These are phyloP conservation scores for Drosophila anceps DNA, from an alignment of 2,888 invertebrate species.

Conservation along the genomic window DNA sequence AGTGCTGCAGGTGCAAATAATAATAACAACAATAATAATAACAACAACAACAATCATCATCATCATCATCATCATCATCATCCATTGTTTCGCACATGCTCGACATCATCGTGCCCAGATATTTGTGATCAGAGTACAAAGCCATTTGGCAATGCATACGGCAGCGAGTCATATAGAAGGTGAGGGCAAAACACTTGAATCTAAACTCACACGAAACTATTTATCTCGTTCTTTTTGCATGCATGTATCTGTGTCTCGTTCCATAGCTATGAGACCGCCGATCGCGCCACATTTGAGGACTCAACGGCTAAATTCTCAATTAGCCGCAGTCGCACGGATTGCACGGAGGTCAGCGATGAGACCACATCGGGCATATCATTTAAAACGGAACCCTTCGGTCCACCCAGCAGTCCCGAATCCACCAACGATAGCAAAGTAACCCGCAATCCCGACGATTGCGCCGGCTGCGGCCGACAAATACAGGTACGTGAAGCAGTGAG, in stretches of 20 bases:
- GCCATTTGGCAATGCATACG: conserved; percentile 84
- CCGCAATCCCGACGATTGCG: conserved; percentile 87
- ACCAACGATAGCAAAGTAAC: conserved; percentile 83
- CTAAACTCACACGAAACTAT: background rate
- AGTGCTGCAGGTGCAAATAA: conserved; percentile 84
- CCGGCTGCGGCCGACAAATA: conserved; percentile 95
- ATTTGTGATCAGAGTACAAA: conserved; percentile 85
- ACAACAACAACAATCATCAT: conserved; percentile 5
- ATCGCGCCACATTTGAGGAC: conserved; percentile 84
- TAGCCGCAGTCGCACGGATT: conserved; percentile 82
- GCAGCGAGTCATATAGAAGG: conserved; percentile 85
- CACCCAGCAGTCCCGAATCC: conserved; percentile 85
- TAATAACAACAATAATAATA: conserved; percentile 40
- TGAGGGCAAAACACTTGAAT: conserved; percentile 41
- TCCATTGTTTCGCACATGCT: conserved; percentile 84
- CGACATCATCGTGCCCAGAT: conserved; percentile 84
- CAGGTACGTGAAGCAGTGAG: conserved; percentile 83
- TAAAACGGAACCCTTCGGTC: conserved; percentile 85
- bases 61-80: conserved; percentile 69
- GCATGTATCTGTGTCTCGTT: background rate
- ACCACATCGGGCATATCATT: conserved; percentile 84
- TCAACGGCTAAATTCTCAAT: conserved; percentile 84
- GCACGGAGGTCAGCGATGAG: conserved; percentile 83
- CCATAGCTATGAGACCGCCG: conserved; percentile 84
- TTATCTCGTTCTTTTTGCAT: background rate